phyloP scores from a whole-genome alignment of 2,797 vertebrate genomes.

The Triplophysa bombifrons region DNA sequence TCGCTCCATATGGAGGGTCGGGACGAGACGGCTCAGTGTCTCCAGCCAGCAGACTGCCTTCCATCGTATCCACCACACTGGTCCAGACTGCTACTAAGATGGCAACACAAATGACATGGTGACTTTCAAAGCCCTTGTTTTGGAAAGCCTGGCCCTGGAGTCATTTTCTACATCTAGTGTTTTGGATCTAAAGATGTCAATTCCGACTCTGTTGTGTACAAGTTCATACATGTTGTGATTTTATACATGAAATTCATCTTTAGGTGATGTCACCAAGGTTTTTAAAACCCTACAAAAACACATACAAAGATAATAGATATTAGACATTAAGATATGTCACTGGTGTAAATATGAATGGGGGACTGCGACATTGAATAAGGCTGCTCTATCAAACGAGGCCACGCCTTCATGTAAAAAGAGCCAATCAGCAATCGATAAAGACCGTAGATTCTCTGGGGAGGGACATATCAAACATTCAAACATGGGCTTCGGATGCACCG shows the following conservation, averaged over 20 bases:
- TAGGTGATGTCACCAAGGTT: not conserved
- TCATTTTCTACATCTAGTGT: not conserved
- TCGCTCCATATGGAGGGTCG: constrained; percentile 33
- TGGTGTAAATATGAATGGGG: too few species aligned
- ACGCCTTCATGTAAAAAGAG: too few species aligned
- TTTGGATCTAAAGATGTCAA: not conserved
- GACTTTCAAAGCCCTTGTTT: constrained; percentile 1
- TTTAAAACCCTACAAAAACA: not conserved
- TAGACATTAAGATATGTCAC: too few species aligned
- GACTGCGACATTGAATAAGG: too few species aligned
- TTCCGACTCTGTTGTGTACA: not conserved
- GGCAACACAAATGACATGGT: constrained; percentile 13
- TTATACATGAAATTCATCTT: not conserved
- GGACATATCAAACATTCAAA: too few species aligned
- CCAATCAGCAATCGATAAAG: too few species aligned
- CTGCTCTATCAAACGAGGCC: too few species aligned
- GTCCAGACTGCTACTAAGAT: not conserved
- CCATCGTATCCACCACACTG: constrained; percentile 5
- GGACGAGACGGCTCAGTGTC: not conserved
- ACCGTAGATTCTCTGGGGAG: too few species aligned
- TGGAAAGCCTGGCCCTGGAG: not conserved
- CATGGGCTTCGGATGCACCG: too few species aligned
- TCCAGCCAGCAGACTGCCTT: constrained; percentile 31
- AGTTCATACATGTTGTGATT: not conserved
- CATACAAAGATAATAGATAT: too few species aligned